Evolutionary conservation across 2,888 invertebrate genomes (phyloP), one percentile per base, ranked within the genome.

Genomic region (Phortica magna): DNA sequence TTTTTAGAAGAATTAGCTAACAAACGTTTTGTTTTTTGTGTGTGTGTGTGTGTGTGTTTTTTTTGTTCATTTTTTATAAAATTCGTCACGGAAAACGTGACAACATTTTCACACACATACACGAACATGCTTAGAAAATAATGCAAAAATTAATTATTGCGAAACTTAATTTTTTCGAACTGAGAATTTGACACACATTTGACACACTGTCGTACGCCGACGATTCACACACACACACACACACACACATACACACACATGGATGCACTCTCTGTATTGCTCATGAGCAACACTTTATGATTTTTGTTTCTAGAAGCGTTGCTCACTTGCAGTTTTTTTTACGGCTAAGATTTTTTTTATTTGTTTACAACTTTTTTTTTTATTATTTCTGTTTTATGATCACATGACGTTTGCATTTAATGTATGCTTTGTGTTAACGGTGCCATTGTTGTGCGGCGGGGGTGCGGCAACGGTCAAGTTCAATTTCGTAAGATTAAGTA

Each of bases 31-130:
- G 31, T 31, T 31, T 31, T 31, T 31, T 31, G 31, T 31, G n/a
- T n/a, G n/a, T n/a, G n/a, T n/a, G n/a, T n/a, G n/a, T n/a, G n/a
- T n/a, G n/a, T n/a, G n/a, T n/a, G n/a, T 31, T 31, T 31, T 31
- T 31, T 31, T 31, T 31, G 31, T 31, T n/a, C n/a, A n/a, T n/a
- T n/a, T 31, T 31, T 31, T 31, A 4, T 81, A 85, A 39, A 85
- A 85, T 85, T 85, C 87, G 85, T 85, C 85, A 85, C 85, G 85
- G 85, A 85, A 85, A 85, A 85, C 85, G 85, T 85, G 85, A 85
- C 85, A 85, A 87, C 82, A 83, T 87, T 83, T 85, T 85, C 83
- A 85, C 84, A 83, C 85, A 75, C 59, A 76, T 59, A 43, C 53
- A 73, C 39, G 31, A 41, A 55, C 72, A 73, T 59, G 57, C 48